Conservation (phyloP, 2,113 vertebrate species). For the Nematolebias whitei region DNA sequence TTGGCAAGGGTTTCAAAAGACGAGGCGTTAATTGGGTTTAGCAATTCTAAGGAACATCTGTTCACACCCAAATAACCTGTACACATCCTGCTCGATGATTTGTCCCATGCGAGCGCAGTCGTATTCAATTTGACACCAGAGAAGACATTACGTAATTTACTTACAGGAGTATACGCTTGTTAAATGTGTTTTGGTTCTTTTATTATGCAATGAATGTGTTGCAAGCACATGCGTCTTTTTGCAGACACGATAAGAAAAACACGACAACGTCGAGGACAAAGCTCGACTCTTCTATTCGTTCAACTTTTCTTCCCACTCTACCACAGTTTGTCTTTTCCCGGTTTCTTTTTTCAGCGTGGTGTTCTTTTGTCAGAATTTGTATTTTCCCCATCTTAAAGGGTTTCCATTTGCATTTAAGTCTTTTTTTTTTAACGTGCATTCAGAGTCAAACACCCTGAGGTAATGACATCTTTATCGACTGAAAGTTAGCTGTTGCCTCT, state of each 20-base stretch:
- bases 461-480: conserved; percentile 33
- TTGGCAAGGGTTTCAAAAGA: conserved; percentile 33
- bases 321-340: too few relatives aligned
- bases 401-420: conserved; percentile 26
- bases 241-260: too few relatives aligned
- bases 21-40: conserved; percentile 11
- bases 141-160: too few relatives aligned
- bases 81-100: background rate
- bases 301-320: too few relatives aligned
- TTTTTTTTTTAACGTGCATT: background rate
- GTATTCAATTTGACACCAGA: too few relatives aligned
- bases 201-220: too few relatives aligned
- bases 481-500: conserved; percentile 30
- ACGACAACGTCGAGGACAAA: too few relatives aligned
- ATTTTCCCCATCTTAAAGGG: background rate
- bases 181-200: too few relatives aligned
- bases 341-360: background rate
- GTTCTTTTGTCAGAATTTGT: background rate
- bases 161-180: too few relatives aligned
- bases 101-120: too few relatives aligned
- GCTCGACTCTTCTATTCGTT: too few relatives aligned
- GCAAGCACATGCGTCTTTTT: too few relatives aligned
- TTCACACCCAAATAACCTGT: background rate
- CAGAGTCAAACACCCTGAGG: conserved; percentile 12
- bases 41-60: background rate